Base-by-base conservation (phyloP, 2,888 invertebrate genomes). In the Listrodromus nycthemerus region DNA sequence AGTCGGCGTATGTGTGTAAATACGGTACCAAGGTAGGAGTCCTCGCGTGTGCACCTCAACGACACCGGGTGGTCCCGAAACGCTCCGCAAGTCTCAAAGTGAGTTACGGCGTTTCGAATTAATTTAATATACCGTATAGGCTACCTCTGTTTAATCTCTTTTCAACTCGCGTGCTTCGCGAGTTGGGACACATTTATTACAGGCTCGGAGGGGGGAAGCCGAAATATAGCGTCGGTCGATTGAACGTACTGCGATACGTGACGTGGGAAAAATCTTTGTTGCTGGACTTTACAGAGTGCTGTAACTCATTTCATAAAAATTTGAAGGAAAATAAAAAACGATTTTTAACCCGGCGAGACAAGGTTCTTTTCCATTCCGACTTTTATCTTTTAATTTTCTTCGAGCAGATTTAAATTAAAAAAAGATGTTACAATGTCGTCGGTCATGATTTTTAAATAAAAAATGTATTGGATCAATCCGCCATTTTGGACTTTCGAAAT, bases 31-130 rank as follows among this genome's bases (percentile, higher is more conserved):
- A 61, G 27, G 63, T 63, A 41, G 58, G 55, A 61, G 41, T 55
- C 65, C 65, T 79, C 78, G 78, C 78, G 71, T 79, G 78, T 79
- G 78, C 71, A 41, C 52, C 75, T 5, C 67, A 48, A 82, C 58
- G 71, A 63, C 85, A 83, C 82, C 83, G 80, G 87, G 87, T 86
- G 88, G 88, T 88, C 84, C 77, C 55, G 66, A 83, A 80, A 74
- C 61, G 61, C 67, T 80, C 78, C 78, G 70, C 65, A 71, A 65
- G 71, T 65, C 78, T 71, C 78, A 71, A 79, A 70, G 70, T 79
- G 78, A 79, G 61, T 79, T 79, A 79, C 71, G 78, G 71, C 78
- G 78, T 79, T 79, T 79, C 78, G 65, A 79, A 79, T 79, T 79
- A 79, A 79, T 79, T 79, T 79, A 79, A 79, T 79, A 79, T 79